Conservation (phyloP, 2,888 invertebrate genomes). For the Ormyrus labotus region DNA sequence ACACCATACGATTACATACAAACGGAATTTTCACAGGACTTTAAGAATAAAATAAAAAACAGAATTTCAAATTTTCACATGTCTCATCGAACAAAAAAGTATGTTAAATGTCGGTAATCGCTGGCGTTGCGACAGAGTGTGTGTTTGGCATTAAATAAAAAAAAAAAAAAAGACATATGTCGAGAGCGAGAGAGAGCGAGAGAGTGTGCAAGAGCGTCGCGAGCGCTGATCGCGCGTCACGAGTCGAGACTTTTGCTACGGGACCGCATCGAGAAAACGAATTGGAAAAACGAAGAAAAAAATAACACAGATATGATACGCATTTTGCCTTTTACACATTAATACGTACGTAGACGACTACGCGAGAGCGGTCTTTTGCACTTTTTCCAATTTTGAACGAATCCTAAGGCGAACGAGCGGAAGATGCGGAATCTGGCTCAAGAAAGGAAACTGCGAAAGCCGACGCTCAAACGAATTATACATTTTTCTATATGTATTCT, state of each 20-base stretch:
- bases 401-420: background rate
- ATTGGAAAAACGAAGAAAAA: constrained; percentile 21
- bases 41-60: constrained; percentile 23
- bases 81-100: constrained; percentile 55
- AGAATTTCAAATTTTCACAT: constrained; percentile 46
- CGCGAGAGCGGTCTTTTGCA: constrained; percentile 52
- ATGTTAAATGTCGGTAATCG: constrained; percentile 43
- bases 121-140: constrained; percentile 40
- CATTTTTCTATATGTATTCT: constrained; percentile 65
- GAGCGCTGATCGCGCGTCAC: constrained; percentile 57
- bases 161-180: constrained; percentile 23
- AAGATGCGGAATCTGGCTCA: background rate
- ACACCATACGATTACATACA: constrained; percentile 11
- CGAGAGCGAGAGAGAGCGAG: background rate
- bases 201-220: constrained; percentile 43
- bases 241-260: constrained; percentile 53
- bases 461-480: constrained; percentile 31
- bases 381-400: constrained; percentile 57
- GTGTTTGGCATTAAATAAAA: constrained; percentile 36
- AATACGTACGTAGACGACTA: constrained; percentile 22
- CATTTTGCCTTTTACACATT: constrained; percentile 45
- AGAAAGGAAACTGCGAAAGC: background rate
- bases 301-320: constrained; percentile 8
- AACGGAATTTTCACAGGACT: constrained; percentile 43
- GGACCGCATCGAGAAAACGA: constrained; percentile 55